A percentile compares a stretch with the other conserved stretches of the same genome.
These are phyloP conservation scores for Eulithis prunata DNA, from an alignment of 2,888 invertebrate genomes.

Conservation along the genomic window DNA sequence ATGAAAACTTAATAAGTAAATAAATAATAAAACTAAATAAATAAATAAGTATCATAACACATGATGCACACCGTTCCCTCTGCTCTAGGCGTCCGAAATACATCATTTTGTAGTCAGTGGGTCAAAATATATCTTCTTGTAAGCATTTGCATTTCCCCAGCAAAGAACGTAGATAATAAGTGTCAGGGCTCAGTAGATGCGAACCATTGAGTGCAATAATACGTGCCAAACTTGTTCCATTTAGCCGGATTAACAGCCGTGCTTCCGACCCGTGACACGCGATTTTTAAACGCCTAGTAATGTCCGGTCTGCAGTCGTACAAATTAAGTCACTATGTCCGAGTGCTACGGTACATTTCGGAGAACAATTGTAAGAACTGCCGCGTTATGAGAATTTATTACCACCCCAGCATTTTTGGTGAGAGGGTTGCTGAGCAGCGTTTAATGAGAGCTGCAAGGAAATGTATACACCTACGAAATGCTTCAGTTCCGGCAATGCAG, in stretches of 20 bases:
- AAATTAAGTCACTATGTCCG: conserved; percentile 9
- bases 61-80: too few species aligned
- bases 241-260: conserved; percentile 17
- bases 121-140: too few species aligned
- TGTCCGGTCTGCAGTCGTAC: neutral
- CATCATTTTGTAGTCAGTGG: too few species aligned
- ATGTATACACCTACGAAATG: neutral
- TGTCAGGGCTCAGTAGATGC: neutral
- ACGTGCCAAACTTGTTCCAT: conserved; percentile 16
- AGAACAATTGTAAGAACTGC: conserved; percentile 10
- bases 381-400: conserved; percentile 23
- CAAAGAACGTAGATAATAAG: conserved; percentile 1
- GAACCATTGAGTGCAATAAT: conserved; percentile 8
- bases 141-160: neutral
- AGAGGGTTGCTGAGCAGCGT: conserved; percentile 15
- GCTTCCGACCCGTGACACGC: conserved; percentile 18
- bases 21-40: too few species aligned
- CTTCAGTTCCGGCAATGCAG: neutral
- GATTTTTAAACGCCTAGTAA: conserved; percentile 20
- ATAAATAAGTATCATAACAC: too few species aligned
- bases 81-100: too few species aligned
- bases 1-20: too few species aligned
- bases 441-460: conserved; percentile 15
- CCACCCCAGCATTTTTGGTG: conserved; percentile 21
- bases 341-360: conserved; percentile 16